A percentile compares a stretch with the other conserved stretches of the same genome.
Conservation (phyloP, 2,888 invertebrate genomes). For the Lithosia quadra region DNA sequence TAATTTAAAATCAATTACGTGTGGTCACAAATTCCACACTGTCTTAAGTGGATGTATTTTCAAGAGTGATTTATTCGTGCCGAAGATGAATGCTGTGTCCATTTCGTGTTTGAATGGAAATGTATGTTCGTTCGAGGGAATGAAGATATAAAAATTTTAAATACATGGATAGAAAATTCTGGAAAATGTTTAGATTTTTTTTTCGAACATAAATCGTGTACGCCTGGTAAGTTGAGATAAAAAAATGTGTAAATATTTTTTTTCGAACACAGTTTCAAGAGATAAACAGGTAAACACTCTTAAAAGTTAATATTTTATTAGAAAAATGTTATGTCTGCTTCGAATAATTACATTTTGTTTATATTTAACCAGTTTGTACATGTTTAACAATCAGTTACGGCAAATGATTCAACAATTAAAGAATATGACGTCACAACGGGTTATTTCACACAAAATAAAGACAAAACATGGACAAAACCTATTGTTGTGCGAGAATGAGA, state of each 20-base stretch:
- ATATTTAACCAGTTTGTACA: slow-evolving; percentile 8
- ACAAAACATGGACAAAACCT: too few relatives aligned
- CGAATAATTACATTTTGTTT: background rate
- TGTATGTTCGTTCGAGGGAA: slow-evolving; percentile 3
- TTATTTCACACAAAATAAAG: slow-evolving; percentile 10
- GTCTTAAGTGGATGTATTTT: slow-evolving; percentile 44
- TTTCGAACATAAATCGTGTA: background rate
- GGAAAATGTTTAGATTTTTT: background rate
- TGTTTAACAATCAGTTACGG: slow-evolving; percentile 6
- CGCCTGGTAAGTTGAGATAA: too few relatives aligned
- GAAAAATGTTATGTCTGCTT: background rate
- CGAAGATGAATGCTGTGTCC: slow-evolving; percentile 15
- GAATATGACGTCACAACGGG: slow-evolving; percentile 6
- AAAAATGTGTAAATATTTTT: too few relatives aligned
- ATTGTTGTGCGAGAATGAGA: slow-evolving; percentile 8
- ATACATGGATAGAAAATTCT: background rate
- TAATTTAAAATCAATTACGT: slow-evolving; percentile 71
- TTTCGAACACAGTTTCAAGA: background rate
- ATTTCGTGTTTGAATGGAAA: slow-evolving; percentile 9
- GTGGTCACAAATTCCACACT: slow-evolving; percentile 60
- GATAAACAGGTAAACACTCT: background rate
- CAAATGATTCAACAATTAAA: slow-evolving; percentile 12
- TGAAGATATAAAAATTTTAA: slow-evolving; percentile 10
- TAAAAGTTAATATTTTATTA: background rate
- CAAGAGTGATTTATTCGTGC: slow-evolving; percentile 46